Percentiles rank a stretch among this genome's conserved stretches.
Conservation (phyloP, 1,140 invertebrate genomes). For the Trichoplusia ni region DNA sequence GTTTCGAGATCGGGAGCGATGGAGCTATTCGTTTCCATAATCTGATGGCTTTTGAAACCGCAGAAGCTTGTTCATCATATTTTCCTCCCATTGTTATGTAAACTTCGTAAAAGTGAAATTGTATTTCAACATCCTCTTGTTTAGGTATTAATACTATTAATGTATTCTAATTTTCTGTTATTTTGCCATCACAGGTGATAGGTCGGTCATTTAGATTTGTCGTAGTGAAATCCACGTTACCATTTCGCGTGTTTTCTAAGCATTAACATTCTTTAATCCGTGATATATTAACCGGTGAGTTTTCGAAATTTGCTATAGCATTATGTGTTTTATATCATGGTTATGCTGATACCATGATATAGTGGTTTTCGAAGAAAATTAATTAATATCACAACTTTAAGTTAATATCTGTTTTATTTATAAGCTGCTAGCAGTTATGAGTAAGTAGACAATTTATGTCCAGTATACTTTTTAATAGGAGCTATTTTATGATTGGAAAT, state of each 20-base stretch:
- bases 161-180: conserved; percentile 25
- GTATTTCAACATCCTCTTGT: conserved; percentile 5
- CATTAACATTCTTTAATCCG: background rate
- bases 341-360: too few relatives aligned
- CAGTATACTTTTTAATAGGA: too few relatives aligned
- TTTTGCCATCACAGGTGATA: background rate
- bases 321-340: background rate
- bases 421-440: too few relatives aligned
- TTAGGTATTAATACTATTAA: conserved; percentile 13
- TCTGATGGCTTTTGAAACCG: background rate
- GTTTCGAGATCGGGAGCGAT: conserved; percentile 3
- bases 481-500: too few relatives aligned
- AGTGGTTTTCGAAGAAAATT: too few relatives aligned
- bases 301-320: background rate
- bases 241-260: background rate
- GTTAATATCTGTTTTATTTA: too few relatives aligned
- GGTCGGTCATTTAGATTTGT: background rate
- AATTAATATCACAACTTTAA: too few relatives aligned
- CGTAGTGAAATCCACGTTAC: background rate
- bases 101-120: conserved; percentile 27
- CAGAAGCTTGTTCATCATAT: conserved; percentile 7
- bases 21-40: background rate
- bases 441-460: too few relatives aligned
- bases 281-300: background rate
- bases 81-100: conserved; percentile 3